Percentiles rank a stretch among this genome's conserved stretches.
phyloP scores from a whole-genome alignment of 2,113 vertebrate genomes.

The Condylura cristata region DNA sequence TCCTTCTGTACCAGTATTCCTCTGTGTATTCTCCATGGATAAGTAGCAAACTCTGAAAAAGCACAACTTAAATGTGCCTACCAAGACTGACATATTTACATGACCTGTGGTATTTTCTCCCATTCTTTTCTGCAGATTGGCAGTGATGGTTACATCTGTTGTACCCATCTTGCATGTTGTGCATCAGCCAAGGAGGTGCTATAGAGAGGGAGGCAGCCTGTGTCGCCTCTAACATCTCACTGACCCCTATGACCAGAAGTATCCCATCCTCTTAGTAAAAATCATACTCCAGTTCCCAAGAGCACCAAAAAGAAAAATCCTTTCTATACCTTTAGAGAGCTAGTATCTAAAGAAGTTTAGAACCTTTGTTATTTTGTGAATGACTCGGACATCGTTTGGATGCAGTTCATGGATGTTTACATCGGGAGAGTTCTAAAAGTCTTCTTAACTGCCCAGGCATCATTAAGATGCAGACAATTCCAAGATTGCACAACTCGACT shows the following conservation, averaged over 20 bases:
- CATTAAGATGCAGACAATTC: slow-evolving; percentile 78
- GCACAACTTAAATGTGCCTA: neutral
- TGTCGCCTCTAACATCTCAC: neutral
- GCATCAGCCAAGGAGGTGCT: neutral
- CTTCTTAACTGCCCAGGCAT: slow-evolving; percentile 73
- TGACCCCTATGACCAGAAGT: neutral
- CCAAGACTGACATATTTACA: neutral
- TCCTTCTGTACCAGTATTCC: neutral
- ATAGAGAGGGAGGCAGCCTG: neutral
- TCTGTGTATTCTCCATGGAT: neutral
- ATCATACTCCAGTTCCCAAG: neutral
- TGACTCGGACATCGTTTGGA: slow-evolving; percentile 55
- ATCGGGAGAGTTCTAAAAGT: slow-evolving; percentile 76
- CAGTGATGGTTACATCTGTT: neutral
- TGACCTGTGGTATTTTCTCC: neutral
- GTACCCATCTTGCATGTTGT: neutral
- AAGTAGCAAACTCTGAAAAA: neutral
- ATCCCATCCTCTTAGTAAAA: neutral
- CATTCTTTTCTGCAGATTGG: neutral
- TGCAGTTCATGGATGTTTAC: slow-evolving; percentile 52
- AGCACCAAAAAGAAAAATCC: neutral
- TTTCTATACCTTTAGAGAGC: neutral
- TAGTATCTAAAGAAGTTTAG: neutral
- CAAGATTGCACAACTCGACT: slow-evolving; percentile 80
- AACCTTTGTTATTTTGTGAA: neutral